These are phyloP conservation scores for Empis livida DNA, from an alignment of 2,888 invertebrate species.

Conservation along the genomic window DNA sequence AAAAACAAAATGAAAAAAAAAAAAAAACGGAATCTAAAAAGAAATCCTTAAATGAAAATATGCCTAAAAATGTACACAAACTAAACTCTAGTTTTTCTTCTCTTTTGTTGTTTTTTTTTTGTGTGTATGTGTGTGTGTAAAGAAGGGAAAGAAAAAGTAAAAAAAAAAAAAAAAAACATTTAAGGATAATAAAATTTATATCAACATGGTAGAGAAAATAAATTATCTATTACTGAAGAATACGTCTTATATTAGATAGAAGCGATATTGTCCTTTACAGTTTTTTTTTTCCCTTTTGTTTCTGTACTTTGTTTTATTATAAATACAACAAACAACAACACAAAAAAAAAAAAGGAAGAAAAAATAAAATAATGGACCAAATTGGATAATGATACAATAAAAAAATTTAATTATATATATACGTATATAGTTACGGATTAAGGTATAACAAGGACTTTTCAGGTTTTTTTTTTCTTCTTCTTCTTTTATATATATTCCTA, in stretches of 20 bases:
- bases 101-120: background rate
- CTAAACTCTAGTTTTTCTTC: background rate
- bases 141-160: background rate
- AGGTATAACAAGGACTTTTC: too few species aligned
- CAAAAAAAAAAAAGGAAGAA: background rate
- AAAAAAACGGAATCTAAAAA: background rate
- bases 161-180: background rate
- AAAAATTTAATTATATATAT: background rate
- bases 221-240: too few species aligned
- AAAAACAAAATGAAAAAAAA: too few species aligned
- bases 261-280: background rate
- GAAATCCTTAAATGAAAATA: background rate
- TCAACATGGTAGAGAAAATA: too few species aligned
- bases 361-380: background rate
- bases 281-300: background rate
- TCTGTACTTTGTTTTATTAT: background rate
- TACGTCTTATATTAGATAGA: too few species aligned
- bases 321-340: background rate
- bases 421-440: too few species aligned
- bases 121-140: background rate
- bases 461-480: too few species aligned
- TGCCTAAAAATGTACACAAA: too few species aligned
- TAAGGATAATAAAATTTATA: slow-evolving; percentile 1
- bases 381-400: slow-evolving; percentile 1
- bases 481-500: too few species aligned